Evolutionary conservation across 2,888 invertebrate genomes (phyloP), one percentile per base, ranked within the genome.

Genomic region (Hoplodrina ambigua): DNA sequence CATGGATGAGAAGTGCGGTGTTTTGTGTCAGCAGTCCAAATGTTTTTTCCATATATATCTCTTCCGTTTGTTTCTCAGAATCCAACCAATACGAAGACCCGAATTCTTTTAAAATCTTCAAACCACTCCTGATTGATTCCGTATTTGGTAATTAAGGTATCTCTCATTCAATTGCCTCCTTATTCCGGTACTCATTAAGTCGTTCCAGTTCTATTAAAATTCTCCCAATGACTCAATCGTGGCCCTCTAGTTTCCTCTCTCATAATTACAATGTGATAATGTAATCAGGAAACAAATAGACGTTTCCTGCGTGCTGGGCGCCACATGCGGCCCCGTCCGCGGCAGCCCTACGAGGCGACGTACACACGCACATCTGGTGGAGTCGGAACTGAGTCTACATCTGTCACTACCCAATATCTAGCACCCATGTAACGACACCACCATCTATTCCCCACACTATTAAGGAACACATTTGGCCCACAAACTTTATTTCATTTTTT

Each of bases 381-480:
- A 87, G 82, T 90, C 88, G 90, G 90, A 90, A 90, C 90, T 87
- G 84, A 86, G 78, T 67, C 85, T 86, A 84, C 88, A 88, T 91
- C 90, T 89, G 88, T 89, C 89, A 90, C 70, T 86, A 76, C 71
- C 75, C 80, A 72, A 84, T 74, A 70, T 75, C 81, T 72, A 82
- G 66, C 67, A 67, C 52, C 67, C 74, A 81, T 62, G 62, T 68
- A 65, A 76, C 73, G 69, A 72, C 75, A 72, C 72, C 62, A 55
- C n/a, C 56, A 58, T 66, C 72, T 81, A 84, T 84, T 86, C 84
- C 85, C 82, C 77, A 77, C 78, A 84, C 87, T 81, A 85, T 86
- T 84, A 86, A 83, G 85, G 77, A 85, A 85, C 90, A 91, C 91
- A 92, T 92, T 91, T 90, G 88, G 87, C 78, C 78, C 87, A 88